Evolutionary conservation across 2,797 vertebrate species (phyloP).

Genomic region (Chelon auratus): DNA sequence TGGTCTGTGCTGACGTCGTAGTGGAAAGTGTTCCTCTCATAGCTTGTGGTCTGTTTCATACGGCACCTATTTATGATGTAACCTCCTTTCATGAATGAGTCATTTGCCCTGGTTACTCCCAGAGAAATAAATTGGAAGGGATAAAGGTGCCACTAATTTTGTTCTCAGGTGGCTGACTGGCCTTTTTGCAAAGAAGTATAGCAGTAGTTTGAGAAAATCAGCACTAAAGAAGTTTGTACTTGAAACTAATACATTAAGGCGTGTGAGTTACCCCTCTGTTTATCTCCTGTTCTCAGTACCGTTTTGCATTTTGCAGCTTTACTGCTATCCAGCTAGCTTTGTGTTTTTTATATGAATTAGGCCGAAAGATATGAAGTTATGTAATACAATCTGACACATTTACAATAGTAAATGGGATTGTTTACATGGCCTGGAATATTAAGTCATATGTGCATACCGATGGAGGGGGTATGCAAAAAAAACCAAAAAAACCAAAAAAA

Average conservation of each 20-base stretch:
- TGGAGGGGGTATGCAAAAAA: too few relatives aligned
- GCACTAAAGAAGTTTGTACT: conserved; percentile 25
- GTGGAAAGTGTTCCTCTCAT: conserved; percentile 53
- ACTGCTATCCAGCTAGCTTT: background rate
- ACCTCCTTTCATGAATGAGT: conserved; percentile 72
- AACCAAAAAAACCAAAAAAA: too few relatives aligned
- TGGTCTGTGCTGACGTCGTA: conserved; percentile 31
- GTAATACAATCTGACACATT: too few relatives aligned
- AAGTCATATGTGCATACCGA: too few relatives aligned
- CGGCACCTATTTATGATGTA: conserved; percentile 70
- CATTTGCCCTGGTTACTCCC: conserved; percentile 64
- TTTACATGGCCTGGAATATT: too few relatives aligned
- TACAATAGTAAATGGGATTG: too few relatives aligned
- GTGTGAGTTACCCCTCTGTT: background rate
- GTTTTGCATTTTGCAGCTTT: background rate
- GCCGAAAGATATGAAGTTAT: too few relatives aligned
- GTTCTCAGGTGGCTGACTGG: conserved; percentile 65
- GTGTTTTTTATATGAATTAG: background rate
- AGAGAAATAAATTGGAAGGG: conserved; percentile 51
- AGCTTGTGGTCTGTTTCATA: conserved; percentile 63
- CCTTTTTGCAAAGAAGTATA: conserved; percentile 43
- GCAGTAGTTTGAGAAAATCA: conserved; percentile 28
- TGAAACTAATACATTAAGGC: conserved; percentile 21
- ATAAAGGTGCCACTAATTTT: conserved; percentile 69
- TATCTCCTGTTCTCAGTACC: background rate